A percentile compares a stretch with the other conserved stretches of the same genome.
Conservation (phyloP, 2,888 invertebrate genomes). For the Synanthedon andrenaeformis region DNA sequence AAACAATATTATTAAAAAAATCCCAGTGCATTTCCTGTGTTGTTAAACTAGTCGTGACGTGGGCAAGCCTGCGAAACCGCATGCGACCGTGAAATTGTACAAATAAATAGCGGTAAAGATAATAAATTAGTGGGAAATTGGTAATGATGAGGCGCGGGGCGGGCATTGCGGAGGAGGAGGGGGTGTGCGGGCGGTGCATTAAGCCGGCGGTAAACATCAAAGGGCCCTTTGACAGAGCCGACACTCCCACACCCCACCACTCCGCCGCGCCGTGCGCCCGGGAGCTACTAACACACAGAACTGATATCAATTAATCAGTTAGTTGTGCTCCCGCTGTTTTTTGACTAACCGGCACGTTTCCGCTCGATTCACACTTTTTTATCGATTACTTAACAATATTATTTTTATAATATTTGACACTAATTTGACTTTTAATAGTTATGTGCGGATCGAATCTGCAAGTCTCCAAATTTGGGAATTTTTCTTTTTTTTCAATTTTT, state of each 20-base stretch:
- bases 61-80: conserved; percentile 21
- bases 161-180: conserved; percentile 18
- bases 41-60: conserved; percentile 15
- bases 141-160: conserved; percentile 56
- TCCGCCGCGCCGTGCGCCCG: conserved; percentile 12
- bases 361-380: conserved; percentile 7
- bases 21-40: background rate
- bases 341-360: conserved; percentile 18
- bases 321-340: conserved; percentile 30
- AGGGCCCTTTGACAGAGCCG: conserved; percentile 69
- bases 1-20: too few species aligned
- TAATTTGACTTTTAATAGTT: too few species aligned
- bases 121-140: conserved; percentile 70
- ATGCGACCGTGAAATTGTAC: conserved; percentile 53
- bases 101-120: conserved; percentile 69
- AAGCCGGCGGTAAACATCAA: conserved; percentile 71
- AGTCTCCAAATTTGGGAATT: too few species aligned
- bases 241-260: conserved; percentile 56
- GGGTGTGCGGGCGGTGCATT: conserved; percentile 68
- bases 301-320: conserved; percentile 56
- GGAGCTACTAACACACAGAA: conserved; percentile 22
- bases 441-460: too few species aligned
- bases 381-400: background rate
- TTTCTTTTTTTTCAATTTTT: too few species aligned
- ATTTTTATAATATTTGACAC: background rate